Evolutionary conservation across 2,797 vertebrate genomes (phyloP).

Genomic region (Bovichtus variegatus): DNA sequence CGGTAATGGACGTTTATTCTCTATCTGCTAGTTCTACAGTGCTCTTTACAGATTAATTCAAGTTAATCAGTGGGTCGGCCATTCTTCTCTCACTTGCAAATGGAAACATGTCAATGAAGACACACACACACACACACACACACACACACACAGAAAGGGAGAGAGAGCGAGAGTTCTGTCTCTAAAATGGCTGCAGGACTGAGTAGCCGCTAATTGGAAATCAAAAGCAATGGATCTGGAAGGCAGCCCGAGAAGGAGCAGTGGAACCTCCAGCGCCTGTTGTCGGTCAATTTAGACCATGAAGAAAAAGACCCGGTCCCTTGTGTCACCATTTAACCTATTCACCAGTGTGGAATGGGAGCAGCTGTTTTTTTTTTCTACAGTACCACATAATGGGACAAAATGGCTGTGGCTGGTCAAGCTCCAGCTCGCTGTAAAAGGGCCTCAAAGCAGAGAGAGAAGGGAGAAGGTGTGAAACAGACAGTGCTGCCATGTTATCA

Average conservation of each 20-base stretch:
- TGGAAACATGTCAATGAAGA: neutral
- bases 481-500: slow-evolving; percentile 50
- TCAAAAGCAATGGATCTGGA: slow-evolving; percentile 69
- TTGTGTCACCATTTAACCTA: slow-evolving; percentile 82
- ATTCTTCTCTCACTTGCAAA: slow-evolving; percentile 15
- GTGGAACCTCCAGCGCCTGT: slow-evolving; percentile 53
- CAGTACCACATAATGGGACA: slow-evolving; percentile 71
- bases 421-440: slow-evolving; percentile 69
- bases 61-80: slow-evolving; percentile 15
- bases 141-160: neutral
- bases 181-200: slow-evolving; percentile 55
- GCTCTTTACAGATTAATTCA: slow-evolving; percentile 25
- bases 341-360: slow-evolving; percentile 79
- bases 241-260: slow-evolving; percentile 60
- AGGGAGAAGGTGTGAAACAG: slow-evolving; percentile 45
- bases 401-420: slow-evolving; percentile 71
- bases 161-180: slow-evolving; percentile 6
- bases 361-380: slow-evolving; percentile 78
- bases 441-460: slow-evolving; percentile 47
- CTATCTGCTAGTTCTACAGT: neutral
- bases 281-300: slow-evolving; percentile 79
- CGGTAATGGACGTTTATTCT: neutral
- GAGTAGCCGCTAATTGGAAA: slow-evolving; percentile 75
- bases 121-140: neutral
- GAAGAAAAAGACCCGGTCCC: slow-evolving; percentile 60